Evolutionary conservation across 2,888 invertebrate genomes (phyloP), one percentile per base, ranked within the genome.

Genomic region (Diarsia mendica): DNA sequence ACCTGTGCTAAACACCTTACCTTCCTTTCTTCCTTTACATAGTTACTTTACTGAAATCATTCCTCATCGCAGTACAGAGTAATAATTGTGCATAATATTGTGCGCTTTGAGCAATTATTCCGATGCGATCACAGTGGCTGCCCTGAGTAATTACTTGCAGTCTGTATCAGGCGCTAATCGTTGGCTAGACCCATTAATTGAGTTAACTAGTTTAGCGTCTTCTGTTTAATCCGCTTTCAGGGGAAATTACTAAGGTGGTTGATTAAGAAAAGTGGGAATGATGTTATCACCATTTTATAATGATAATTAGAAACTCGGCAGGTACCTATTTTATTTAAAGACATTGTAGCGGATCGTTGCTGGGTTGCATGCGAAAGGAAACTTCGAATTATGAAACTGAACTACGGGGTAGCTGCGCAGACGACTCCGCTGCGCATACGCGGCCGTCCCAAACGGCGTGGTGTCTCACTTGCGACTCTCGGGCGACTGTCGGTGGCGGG

Each of bases 151-250:
- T 86, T 86, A 84, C 87, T 70, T 75, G 61, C 65, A 77, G 46
- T 48, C 72, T 3, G 51, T 51, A 55, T 67, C 75, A 87, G 86
- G 88, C 88, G 87, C 64, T 83, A 79, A 78, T 72, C 64, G 39
- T 64, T 39, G 51, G 49, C 66, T 15, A 68, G 64, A 63, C 77
- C 61, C 65, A 66, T 68, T 85, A 73, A 83, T 83, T 85, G 63
- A 13, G n/a, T 63, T 44, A 58, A 28, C 58, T 58, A 72, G 20
- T 53, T 72, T 61, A 67, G 60, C 67, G 33, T 60, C 28, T 65
- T n/a, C 77, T 61, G 64, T 84, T 72, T 79, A 79, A 79, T 77
- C 63, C 33, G 15, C 18, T 53, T 77, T 64, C 33, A 53, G 20
- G 11, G 15, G 11, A 51, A 76, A 28, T 71, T 39, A 48, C 18